These are phyloP conservation scores for Halictus ligatus DNA, from an alignment of 2,888 invertebrate genomes.

Conservation along the genomic window DNA sequence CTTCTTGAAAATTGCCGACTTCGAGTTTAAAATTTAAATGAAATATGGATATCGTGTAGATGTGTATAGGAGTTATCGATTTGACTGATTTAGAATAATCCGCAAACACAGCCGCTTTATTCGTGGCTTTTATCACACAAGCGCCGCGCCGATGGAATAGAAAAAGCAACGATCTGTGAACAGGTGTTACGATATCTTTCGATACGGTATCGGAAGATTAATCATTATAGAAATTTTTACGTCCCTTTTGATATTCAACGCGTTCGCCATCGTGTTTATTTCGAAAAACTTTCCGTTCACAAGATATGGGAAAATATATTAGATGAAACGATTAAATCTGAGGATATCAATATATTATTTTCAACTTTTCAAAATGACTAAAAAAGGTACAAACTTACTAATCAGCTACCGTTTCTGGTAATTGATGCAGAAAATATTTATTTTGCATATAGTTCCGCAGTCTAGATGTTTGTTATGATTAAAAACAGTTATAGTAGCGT, in stretches of 20 bases:
- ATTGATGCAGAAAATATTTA: neutral
- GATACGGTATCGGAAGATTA: slow-evolving; percentile 35
- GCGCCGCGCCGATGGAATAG: neutral
- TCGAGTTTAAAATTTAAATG: neutral
- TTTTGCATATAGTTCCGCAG: neutral
- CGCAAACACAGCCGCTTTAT: neutral
- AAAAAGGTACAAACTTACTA: neutral
- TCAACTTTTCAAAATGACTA: neutral
- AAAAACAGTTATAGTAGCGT: no score
- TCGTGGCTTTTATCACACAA: slow-evolving; percentile 18
- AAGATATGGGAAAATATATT: neutral
- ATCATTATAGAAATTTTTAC: neutral
- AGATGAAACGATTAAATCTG: no score
- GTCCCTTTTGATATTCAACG: neutral
- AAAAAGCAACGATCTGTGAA: neutral
- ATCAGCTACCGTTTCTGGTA: neutral
- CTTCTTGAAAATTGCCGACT: neutral
- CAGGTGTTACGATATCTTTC: slow-evolving; percentile 57
- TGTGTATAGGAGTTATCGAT: neutral
- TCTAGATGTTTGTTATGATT: no score
- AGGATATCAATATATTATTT: no score
- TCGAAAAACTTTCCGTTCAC: neutral
- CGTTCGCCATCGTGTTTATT: neutral
- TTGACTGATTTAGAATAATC: neutral
- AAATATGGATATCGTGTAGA: neutral